Evolutionary conservation across 2,113 vertebrate genomes (phyloP), one percentile per base, ranked within the genome.

Genomic region (Istiophorus platypterus): DNA sequence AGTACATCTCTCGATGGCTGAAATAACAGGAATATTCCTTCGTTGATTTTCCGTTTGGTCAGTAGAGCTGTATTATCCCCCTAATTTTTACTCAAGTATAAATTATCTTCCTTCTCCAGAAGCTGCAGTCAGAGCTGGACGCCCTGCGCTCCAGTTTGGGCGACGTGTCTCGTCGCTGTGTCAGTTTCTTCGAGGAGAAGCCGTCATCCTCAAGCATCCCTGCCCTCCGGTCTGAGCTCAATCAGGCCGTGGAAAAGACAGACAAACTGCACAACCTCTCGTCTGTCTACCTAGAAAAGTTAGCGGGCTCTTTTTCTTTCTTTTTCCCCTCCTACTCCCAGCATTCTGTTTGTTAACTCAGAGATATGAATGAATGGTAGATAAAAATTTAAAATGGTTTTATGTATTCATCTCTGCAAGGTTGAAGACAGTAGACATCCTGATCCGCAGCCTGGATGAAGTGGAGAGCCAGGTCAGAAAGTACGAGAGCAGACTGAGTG

Each of bases 251-350:
- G 41, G 97, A 96, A 76, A 96, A 96, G 91, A 96, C 95, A 72
- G 97, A 97, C 61, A 95, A 93, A 58, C 94, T 97, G 1, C 94
- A 96, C 42, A 94, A 96, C 27, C 93, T 99, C 8, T 98, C 97
- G 0, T 95, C 96, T 3, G 87, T 96, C 91, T 99, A 97, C 93
- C 78, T 98, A 81, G 95, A 98, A 70, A 99, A 99, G 98, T 99
- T 56, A 96, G 97, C 84, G 24, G 2, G 3, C 41, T 5, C 27
- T 29, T 79, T 10, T n/a, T 54, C n/a, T n/a, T n/a, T n/a, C n/a
- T n/a, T n/a, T n/a, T 7, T n/a, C 51, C 3, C 9, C 51, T 56
- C 52, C n/a, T 26, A 10, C 51, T 54, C 22, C 22, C n/a, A 1
- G 0, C 3, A 1, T 26, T n/a, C 14, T 11, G 13, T 57, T 20